Conservation (phyloP, 2,888 invertebrate genomes). For the Phalangium opilio region DNA sequence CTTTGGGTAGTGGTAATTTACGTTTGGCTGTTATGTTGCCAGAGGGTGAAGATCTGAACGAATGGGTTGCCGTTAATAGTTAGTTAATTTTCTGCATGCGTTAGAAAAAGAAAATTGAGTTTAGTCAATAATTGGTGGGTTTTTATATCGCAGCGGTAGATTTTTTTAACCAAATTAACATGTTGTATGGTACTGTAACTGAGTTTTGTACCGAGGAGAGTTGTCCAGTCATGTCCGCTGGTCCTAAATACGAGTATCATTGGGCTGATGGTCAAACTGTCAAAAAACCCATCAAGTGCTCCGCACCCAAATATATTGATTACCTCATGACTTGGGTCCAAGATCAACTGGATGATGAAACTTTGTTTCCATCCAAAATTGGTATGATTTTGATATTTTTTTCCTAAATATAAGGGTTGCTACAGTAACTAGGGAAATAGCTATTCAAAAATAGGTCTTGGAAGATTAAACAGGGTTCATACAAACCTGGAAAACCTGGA, state of each 20-base stretch:
- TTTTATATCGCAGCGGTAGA: constrained; percentile 69
- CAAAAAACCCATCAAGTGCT: constrained; percentile 97
- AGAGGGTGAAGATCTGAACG: constrained; percentile 96
- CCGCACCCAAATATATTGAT: constrained; percentile 97
- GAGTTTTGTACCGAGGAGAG: constrained; percentile 97
- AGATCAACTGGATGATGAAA: constrained; percentile 97
- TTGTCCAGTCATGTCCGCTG: constrained; percentile 96
- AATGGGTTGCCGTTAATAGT: constrained; percentile 99
- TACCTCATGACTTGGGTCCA: constrained; percentile 99
- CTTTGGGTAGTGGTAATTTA: constrained; percentile 91
- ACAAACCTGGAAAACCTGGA: too few species aligned
- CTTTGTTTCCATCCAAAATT: constrained; percentile 94
- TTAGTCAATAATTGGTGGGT: too few species aligned
- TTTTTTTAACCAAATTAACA: constrained; percentile 99
- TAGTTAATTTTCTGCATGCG: too few species aligned
- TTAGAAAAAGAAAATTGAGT: too few species aligned
- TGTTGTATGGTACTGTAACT: constrained; percentile 98
- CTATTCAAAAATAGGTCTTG: too few species aligned
- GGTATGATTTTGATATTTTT: constrained; percentile 37
- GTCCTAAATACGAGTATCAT: constrained; percentile 98
- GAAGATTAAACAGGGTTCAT: too few species aligned
- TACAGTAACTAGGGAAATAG: too few species aligned
- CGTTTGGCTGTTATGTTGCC: constrained; percentile 90
- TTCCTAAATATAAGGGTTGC: too few species aligned
- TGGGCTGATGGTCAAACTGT: constrained; percentile 98